These are phyloP conservation scores for Panthera uncia DNA, from an alignment of 2,113 vertebrate genomes.

Conservation along the genomic window DNA sequence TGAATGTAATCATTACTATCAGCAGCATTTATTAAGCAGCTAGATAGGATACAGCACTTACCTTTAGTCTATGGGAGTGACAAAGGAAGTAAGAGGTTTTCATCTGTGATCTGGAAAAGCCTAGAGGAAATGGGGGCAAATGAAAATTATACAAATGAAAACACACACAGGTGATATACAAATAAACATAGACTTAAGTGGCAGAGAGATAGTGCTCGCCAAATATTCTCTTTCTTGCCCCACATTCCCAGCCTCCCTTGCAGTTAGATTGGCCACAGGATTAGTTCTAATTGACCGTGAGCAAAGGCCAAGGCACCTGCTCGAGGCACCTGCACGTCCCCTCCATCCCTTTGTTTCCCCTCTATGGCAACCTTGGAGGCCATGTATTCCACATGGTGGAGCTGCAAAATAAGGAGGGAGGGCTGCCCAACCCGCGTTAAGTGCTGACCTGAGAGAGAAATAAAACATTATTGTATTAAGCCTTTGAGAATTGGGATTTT, in stretches of 20 bases:
- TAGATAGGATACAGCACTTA: not conserved
- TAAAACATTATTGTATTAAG: not conserved
- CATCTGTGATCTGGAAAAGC: not conserved
- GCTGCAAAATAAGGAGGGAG: not conserved
- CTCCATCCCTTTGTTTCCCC: not conserved
- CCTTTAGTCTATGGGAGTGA: not conserved
- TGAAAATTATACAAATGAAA: not conserved
- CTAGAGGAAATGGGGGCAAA: not conserved
- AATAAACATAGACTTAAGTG: not conserved
- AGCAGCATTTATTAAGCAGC: not conserved
- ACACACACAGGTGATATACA: not conserved
- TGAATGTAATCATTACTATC: not conserved
- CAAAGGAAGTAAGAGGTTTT: not conserved
- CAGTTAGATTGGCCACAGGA: not conserved
- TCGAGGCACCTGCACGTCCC: too few relatives aligned
- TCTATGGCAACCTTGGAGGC: not conserved
- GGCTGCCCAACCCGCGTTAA: too few relatives aligned
- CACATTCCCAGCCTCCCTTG: not conserved
- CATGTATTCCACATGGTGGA: not conserved
- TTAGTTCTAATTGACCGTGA: not conserved
- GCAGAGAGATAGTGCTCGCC: not conserved
- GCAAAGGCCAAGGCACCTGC: not conserved
- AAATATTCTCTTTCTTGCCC: not conserved
- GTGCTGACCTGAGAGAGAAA: not conserved
- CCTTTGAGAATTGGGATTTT: not conserved